Percentiles rank a stretch among this genome's conserved stretches.
These are phyloP conservation scores for Linnaemya tessellans DNA, from an alignment of 2,888 invertebrate species.

Conservation along the genomic window DNA sequence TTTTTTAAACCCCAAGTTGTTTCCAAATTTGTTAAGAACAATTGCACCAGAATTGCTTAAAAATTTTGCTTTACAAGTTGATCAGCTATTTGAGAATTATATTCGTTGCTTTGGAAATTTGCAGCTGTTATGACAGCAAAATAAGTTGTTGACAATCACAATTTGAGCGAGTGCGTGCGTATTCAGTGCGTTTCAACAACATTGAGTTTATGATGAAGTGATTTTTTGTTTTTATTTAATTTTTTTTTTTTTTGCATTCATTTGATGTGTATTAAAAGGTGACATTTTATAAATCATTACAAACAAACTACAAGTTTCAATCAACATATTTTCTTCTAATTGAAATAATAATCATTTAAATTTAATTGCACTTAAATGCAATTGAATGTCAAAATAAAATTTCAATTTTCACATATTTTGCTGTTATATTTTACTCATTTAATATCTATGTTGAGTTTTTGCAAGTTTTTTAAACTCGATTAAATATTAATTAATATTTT, in stretches of 20 bases:
- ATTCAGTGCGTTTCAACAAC: slow-evolving; percentile 41
- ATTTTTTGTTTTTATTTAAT: background rate
- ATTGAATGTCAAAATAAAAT: slow-evolving; percentile 58
- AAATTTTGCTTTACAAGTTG: background rate
- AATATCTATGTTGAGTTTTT: background rate
- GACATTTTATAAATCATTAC: slow-evolving; percentile 25
- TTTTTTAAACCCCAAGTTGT: too few species aligned
- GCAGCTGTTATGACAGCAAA: slow-evolving; percentile 14
- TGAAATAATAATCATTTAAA: slow-evolving; percentile 52
- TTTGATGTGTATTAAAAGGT: background rate
- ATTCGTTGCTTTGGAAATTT: slow-evolving; percentile 11
- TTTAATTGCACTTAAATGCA: slow-evolving; percentile 48
- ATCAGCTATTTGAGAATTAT: slow-evolving; percentile 8
- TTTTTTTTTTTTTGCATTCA: background rate
- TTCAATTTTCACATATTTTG: slow-evolving; percentile 49
- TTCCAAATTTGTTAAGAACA: too few species aligned
- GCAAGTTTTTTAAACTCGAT: background rate
- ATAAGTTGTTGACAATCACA: slow-evolving; percentile 52
- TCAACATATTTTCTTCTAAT: slow-evolving; percentile 37
- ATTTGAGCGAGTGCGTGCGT: slow-evolving; percentile 10
- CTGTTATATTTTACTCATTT: slow-evolving; percentile 12
- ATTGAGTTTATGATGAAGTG: slow-evolving; percentile 19
- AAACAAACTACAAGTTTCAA: slow-evolving; percentile 10
- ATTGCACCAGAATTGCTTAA: background rate
- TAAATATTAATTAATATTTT: too few species aligned